Percentiles rank a stretch among this genome's conserved stretches.
Evolutionary conservation across 2,113 vertebrate species (phyloP).

Genomic region (Micronycteris hirsuta): DNA sequence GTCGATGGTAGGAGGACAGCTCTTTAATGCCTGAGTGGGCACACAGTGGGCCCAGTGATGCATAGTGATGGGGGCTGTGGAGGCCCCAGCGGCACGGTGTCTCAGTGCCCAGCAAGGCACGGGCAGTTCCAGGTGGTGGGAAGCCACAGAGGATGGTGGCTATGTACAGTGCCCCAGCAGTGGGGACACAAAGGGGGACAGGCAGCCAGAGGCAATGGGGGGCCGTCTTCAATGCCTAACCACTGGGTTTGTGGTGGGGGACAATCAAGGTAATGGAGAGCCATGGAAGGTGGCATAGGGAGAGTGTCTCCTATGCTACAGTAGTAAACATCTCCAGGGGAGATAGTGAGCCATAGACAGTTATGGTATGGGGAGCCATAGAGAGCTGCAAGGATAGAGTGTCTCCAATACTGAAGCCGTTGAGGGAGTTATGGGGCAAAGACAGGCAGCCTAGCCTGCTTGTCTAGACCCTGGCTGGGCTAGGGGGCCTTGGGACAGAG

Average conservation of each 20-base stretch:
- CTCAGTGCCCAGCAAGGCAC: not conserved
- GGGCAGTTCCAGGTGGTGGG: not conserved
- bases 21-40: not conserved
- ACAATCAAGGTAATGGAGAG: not conserved
- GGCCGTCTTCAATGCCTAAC: not conserved
- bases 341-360: too few relatives aligned
- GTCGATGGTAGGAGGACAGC: not conserved
- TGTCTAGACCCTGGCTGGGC: not conserved
- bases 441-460: not conserved
- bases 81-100: not conserved
- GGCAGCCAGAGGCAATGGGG: not conserved
- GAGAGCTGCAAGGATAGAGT: not conserved
- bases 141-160: not conserved
- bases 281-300: not conserved
- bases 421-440: rapidly evolving
- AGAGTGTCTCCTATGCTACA: not conserved
- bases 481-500: not conserved
- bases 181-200: too few relatives aligned
- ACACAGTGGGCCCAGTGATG: not conserved
- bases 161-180: not conserved
- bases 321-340: not conserved
- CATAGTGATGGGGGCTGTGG: not conserved
- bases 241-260: not conserved
- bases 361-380: not conserved
- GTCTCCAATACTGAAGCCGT: not conserved